A percentile compares a stretch with the other conserved stretches of the same genome.
Conservation (phyloP, 1,140 invertebrate genomes). For the Aphaenogaster floridana region DNA sequence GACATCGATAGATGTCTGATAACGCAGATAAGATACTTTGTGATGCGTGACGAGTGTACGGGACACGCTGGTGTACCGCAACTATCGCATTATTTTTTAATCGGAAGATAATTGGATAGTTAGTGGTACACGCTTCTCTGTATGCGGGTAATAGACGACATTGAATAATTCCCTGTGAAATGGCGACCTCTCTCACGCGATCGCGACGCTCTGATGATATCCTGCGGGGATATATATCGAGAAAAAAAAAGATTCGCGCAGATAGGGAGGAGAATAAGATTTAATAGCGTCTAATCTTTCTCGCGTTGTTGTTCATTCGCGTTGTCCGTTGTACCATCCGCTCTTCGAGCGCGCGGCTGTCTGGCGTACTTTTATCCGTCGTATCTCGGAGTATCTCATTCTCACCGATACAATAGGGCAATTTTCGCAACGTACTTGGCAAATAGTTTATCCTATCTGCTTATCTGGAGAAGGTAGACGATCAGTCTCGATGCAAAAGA, state of each 20-base stretch:
- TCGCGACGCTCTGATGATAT: conserved; percentile 35
- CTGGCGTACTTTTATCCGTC: conserved; percentile 40
- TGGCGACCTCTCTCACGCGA: conserved; percentile 54
- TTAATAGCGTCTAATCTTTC: conserved; percentile 48
- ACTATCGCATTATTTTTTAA: conserved; percentile 49
- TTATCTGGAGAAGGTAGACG: conserved; percentile 56
- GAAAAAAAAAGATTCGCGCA: conserved; percentile 10
- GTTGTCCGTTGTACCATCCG: conserved; percentile 38
- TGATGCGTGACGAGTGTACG: conserved; percentile 51
- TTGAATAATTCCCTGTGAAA: conserved; percentile 41
- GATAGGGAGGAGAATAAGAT: conserved; percentile 43
- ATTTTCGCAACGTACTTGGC: conserved; percentile 70
- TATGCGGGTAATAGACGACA: conserved; percentile 24
- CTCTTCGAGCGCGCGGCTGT: conserved; percentile 39
- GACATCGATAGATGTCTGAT: conserved; percentile 41
- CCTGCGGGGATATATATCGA: conserved; percentile 35
- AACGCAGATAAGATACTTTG: conserved; percentile 42
- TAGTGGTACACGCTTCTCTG: conserved; percentile 14
- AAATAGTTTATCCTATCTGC: conserved; percentile 61
- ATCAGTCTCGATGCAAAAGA: background rate
- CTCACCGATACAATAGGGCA: conserved; percentile 47
- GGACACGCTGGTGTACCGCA: conserved; percentile 46
- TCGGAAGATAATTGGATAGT: conserved; percentile 48
- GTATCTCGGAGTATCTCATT: conserved; percentile 41
- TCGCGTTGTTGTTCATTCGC: conserved; percentile 32